These are phyloP conservation scores for Ametastegia equiseti DNA, from an alignment of 2,888 invertebrate genomes.

Conservation along the genomic window DNA sequence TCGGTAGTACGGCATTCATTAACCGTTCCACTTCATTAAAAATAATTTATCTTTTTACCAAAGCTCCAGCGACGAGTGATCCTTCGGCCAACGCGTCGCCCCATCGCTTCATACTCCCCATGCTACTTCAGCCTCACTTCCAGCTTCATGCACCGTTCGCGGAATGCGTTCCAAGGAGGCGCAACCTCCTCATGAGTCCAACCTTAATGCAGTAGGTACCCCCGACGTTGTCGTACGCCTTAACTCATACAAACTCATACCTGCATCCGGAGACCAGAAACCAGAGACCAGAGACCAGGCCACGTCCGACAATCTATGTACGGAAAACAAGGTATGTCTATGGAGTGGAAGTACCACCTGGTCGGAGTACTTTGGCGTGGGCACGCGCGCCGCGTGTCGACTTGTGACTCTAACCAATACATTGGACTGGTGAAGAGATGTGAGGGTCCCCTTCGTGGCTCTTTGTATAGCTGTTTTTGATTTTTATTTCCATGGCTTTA, in stretches of 20 bases:
- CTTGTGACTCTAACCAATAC: slow-evolving; percentile 45
- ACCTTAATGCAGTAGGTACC: slow-evolving; percentile 53
- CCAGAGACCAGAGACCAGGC: background rate
- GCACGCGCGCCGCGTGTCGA: slow-evolving; percentile 47
- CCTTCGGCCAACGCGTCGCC: too few relatives aligned
- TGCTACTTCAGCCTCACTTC: background rate
- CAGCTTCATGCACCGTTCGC: slow-evolving; percentile 45
- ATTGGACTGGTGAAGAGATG: too few relatives aligned
- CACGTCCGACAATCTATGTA: slow-evolving; percentile 63
- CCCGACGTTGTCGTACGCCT: background rate
- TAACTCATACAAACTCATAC: background rate
- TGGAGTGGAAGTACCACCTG: slow-evolving; percentile 46
- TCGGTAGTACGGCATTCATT: slow-evolving; percentile 50
- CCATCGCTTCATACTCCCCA: too few relatives aligned
- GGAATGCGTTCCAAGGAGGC: slow-evolving; percentile 58
- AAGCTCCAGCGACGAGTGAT: too few relatives aligned
- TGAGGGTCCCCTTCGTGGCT: too few relatives aligned
- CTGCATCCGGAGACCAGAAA: slow-evolving; percentile 48
- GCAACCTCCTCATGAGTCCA: too few relatives aligned
- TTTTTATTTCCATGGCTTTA: too few relatives aligned
- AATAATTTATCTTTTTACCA: slow-evolving; percentile 67
- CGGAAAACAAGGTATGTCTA: slow-evolving; percentile 57
- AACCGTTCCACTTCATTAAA: slow-evolving; percentile 63
- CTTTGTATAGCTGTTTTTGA: too few relatives aligned
- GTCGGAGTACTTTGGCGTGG: slow-evolving; percentile 39